These are phyloP conservation scores for Harmothoe impar DNA, from an alignment of 2,888 invertebrate species.

Conservation along the genomic window DNA sequence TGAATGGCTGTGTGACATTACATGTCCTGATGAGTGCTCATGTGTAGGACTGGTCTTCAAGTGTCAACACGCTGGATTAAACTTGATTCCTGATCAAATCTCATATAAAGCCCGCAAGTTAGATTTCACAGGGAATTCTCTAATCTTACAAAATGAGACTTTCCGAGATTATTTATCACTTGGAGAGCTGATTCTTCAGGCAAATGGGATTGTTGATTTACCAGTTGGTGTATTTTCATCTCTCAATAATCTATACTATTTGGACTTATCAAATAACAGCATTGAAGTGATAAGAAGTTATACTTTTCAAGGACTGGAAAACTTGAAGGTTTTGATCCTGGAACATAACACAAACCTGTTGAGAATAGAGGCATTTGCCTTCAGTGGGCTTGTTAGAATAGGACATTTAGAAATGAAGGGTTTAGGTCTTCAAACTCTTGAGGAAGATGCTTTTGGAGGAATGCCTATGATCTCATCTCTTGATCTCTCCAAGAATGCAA, in stretches of 20 bases:
- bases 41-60: conserved; percentile 17
- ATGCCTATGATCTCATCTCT: conserved; percentile 3
- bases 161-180: not conserved
- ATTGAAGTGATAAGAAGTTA: not conserved
- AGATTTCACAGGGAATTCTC: not conserved
- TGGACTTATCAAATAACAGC: conserved; percentile 30
- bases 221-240: conserved; percentile 4
- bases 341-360: not conserved
- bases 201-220: not conserved
- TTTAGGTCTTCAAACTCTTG: not conserved
- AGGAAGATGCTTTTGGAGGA: not conserved
- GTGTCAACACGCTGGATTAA: not conserved
- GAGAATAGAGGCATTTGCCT: conserved; percentile 1
- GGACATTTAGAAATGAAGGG: not conserved
- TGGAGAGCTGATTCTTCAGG: conserved; percentile 6
- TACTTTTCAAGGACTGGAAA: conserved; percentile 20
- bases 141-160: not conserved
- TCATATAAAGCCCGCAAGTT: not conserved
- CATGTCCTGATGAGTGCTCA: not conserved
- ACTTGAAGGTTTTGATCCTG: not conserved
- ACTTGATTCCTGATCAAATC: not conserved
- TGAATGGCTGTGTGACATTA: conserved; percentile 59
- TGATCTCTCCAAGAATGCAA: not conserved
- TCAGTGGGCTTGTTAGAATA: not conserved
- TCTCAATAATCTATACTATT: not conserved